Conservation (phyloP, 2,888 invertebrate species). For the Spatulosminthurus flaviceps region DNA sequence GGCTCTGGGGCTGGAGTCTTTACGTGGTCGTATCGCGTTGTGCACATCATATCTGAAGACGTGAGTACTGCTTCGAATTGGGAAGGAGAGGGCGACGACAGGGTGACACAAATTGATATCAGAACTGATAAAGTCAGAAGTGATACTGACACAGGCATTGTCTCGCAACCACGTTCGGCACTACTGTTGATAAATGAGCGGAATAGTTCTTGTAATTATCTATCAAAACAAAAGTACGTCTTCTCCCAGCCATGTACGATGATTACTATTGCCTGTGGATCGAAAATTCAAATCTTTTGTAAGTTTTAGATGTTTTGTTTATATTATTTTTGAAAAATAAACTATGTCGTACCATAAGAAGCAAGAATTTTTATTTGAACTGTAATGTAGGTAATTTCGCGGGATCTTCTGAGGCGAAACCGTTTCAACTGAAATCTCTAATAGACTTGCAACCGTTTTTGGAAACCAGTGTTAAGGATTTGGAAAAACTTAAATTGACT, state of each 20-base stretch:
- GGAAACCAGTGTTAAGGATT: slow-evolving; percentile 23
- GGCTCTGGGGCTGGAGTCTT: slow-evolving; percentile 26
- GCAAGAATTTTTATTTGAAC: too few relatives aligned
- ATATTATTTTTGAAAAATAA: too few relatives aligned
- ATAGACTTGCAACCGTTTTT: slow-evolving; percentile 28
- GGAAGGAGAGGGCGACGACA: not conserved
- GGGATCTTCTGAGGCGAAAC: not conserved
- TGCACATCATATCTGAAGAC: too few relatives aligned
- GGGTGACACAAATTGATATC: not conserved
- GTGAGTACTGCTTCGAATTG: too few relatives aligned
- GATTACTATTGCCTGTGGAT: slow-evolving; percentile 23
- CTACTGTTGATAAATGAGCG: not conserved
- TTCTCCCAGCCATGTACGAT: slow-evolving; percentile 31
- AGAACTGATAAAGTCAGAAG: not conserved
- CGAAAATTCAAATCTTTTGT: slow-evolving; percentile 35
- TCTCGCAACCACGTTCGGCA: not conserved
- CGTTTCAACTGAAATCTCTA: slow-evolving; percentile 29
- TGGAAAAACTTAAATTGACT: slow-evolving; percentile 10
- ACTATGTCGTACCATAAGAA: too few relatives aligned
- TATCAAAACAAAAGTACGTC: not conserved
- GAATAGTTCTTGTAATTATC: not conserved
- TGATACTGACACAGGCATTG: not conserved
- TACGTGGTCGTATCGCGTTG: slow-evolving; percentile 34
- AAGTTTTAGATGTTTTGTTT: not conserved
- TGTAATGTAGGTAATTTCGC: slow-evolving; percentile 36